Base-by-base conservation (phyloP, 2,113 vertebrate species). In the Stigmatopora argus region DNA sequence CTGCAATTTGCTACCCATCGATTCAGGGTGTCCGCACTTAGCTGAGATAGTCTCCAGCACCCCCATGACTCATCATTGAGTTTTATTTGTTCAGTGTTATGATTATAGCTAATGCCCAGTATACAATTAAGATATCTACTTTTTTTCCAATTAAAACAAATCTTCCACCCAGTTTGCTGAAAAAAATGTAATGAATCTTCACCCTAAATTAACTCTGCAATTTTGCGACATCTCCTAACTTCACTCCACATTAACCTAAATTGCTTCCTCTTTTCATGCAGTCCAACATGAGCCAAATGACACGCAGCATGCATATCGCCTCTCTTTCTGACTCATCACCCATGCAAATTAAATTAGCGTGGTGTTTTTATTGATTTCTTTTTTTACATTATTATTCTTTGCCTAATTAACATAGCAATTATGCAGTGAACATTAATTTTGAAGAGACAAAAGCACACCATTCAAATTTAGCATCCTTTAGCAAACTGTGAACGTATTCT, bases 241-340 rank as follows among this genome's bases (percentile, higher is more conserved):
- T 81, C 78, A 46, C 65, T 79, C 71, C 76, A 79, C 79, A 83
- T 85, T 73, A 76, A 78, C 78, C 76, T 67, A 78, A 83, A 85
- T 83, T 78, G 80, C 81, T 70, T 80, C 75, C 58, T 73, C 75
- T 75, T 77, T 56, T 56, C 31, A 56, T 75, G 79, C 80, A 69
- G 69, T 69, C 73, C 67, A 66, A 78, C 83, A 79, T 44, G 74
- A 78, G 72, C 74, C 60, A 78, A 84, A 78, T 78, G 80, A 83
- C 76, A 66, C 78, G 79, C 74, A 56, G 77, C 75, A 66, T 62
- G 62, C 18, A 34, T 65, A 17, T 74, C 78, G 79, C 79, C 82
- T 84, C 79, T 81, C 80, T 85, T 84, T 81, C 79, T 79, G 65
- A 83, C 83, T 86, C 81, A 84, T 77, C 78, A 79, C 71, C 74